Evolutionary conservation across 2,888 invertebrate species (phyloP).

Genomic region (Craniophora ligustri): DNA sequence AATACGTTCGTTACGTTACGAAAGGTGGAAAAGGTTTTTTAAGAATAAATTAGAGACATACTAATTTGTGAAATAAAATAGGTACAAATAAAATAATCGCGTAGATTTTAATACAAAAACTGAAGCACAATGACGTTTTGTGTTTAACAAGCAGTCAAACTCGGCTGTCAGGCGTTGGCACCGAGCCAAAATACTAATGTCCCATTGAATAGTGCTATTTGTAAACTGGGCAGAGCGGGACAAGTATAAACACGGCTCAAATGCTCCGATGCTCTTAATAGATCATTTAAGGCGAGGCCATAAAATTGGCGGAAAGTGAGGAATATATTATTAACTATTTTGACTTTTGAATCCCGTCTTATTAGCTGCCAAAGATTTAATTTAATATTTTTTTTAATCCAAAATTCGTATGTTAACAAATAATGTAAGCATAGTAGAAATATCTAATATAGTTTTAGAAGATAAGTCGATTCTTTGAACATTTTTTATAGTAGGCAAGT

Average conservation of each 20-base stretch:
- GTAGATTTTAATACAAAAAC: conserved; percentile 37
- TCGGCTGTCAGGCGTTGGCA: conserved; percentile 73
- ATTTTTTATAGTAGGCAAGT: too few relatives aligned
- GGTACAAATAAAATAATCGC: not conserved
- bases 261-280: conserved; percentile 70
- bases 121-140: conserved; percentile 52
- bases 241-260: conserved; percentile 63
- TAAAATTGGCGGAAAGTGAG: conserved; percentile 51
- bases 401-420: too few relatives aligned
- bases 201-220: conserved; percentile 87
- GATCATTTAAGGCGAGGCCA: conserved; percentile 72
- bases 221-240: conserved; percentile 70
- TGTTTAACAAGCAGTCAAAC: conserved; percentile 75
- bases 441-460: too few relatives aligned
- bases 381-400: too few relatives aligned
- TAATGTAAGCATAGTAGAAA: too few relatives aligned
- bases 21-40: conserved; percentile 6
- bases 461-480: too few relatives aligned
- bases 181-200: conserved; percentile 84
- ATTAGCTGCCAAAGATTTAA: too few relatives aligned
- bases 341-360: too few relatives aligned
- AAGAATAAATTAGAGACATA: not conserved
- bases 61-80: not conserved
- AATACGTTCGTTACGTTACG: too few relatives aligned
- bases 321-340: too few relatives aligned